Evolutionary conservation across 2,888 invertebrate species (phyloP), one percentile per base, ranked within the genome.

Genomic region (Iphiclides podalirius): DNA sequence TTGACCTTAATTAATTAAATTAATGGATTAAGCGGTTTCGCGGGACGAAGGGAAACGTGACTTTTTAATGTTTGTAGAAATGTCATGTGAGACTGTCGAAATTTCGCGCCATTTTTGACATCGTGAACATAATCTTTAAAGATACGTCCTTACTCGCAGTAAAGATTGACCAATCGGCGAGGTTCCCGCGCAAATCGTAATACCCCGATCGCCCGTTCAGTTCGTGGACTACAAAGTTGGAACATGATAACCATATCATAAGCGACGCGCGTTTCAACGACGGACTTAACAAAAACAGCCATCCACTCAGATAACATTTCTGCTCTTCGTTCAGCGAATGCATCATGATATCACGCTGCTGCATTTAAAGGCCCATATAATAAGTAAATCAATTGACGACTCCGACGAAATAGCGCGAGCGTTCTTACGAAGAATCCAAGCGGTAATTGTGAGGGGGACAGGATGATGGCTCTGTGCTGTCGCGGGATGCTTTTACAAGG

Each of bases 381-480:
- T 88, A 86, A 84, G 84, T 79, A 79, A 83, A 81, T 80, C 81
- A 82, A 81, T 79, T 79, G 71, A n/a, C 66, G 68, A 63, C 63
- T 67, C 71, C 68, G 70, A 72, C 66, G 77, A 70, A 63, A 72
- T 64, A 66, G 72, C 72, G 78, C 71, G 72, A 72, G 64, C 60
- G 58, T 58, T 54, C 63, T n/a, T n/a, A n/a, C n/a, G n/a, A n/a
- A n/a, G n/a, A n/a, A n/a, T n/a, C n/a, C n/a, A n/a, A n/a, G n/a
- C n/a, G n/a, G n/a, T n/a, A n/a, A n/a, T n/a, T n/a, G n/a, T n/a
- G n/a, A n/a, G n/a, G n/a, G n/a, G n/a, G n/a, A n/a, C n/a, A n/a
- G n/a, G n/a, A n/a, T n/a, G n/a, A n/a, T n/a, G n/a, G n/a, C n/a
- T n/a, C n/a, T n/a, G n/a, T n/a, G n/a, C n/a, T n/a, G 52, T 55